Evolutionary conservation across 2,888 invertebrate genomes (phyloP).

Genomic region (Pandemis cinnamomeana): DNA sequence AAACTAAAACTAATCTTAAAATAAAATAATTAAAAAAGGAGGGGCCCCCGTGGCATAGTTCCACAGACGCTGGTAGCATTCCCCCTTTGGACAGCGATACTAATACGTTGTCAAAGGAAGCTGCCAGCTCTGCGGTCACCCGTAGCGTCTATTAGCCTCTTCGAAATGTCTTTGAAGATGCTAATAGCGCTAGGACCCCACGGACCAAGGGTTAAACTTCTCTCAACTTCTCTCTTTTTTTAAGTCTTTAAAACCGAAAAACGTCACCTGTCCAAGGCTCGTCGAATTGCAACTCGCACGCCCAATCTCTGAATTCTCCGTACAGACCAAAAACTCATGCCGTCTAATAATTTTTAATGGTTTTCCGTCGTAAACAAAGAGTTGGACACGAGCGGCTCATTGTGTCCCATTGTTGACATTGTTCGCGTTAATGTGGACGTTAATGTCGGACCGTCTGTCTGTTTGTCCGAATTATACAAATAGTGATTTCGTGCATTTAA

Average conservation of each 20-base stretch:
- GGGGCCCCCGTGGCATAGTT: too few species aligned
- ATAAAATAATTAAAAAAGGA: too few species aligned
- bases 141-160: too few species aligned
- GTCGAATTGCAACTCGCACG: slow-evolving; percentile 44
- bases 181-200: too few species aligned
- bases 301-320: slow-evolving; percentile 60
- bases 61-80: too few species aligned
- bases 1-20: too few species aligned
- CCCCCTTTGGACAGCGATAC: too few species aligned
- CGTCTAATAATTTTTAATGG: slow-evolving; percentile 78
- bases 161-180: too few species aligned
- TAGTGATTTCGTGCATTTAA: slow-evolving; percentile 73
- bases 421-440: slow-evolving; percentile 70
- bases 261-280: slow-evolving; percentile 24
- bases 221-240: too few species aligned
- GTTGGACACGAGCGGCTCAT: slow-evolving; percentile 57
- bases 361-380: slow-evolving; percentile 73
- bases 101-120: too few species aligned
- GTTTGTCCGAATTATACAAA: slow-evolving; percentile 61
- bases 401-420: slow-evolving; percentile 63
- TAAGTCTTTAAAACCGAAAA: not conserved
- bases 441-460: slow-evolving; percentile 69
- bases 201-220: too few species aligned
- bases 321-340: slow-evolving; percentile 58
- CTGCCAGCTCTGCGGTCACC: too few species aligned